Evolutionary conservation across 2,113 vertebrate species (phyloP).

Genomic region (Hirundichthys speculiger): DNA sequence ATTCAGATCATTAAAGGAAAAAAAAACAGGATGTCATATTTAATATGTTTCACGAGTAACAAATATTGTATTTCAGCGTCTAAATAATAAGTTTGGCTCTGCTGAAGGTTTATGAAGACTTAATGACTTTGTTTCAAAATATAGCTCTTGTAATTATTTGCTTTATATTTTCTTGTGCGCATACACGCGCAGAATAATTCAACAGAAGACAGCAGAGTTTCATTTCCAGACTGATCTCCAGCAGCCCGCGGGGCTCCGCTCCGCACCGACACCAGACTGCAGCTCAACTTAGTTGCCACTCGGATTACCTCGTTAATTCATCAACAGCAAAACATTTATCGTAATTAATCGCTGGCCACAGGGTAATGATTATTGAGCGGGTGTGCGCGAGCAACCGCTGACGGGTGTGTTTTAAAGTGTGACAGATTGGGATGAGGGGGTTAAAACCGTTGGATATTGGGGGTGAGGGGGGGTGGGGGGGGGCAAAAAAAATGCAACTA

Average conservation of each 20-base stretch:
- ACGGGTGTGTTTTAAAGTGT: constrained; percentile 79
- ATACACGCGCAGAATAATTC: neutral
- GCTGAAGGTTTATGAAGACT: neutral
- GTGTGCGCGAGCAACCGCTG: constrained; percentile 88
- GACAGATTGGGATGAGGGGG: constrained; percentile 90
- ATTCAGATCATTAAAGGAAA: constrained; percentile 20
- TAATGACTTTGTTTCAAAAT: neutral
- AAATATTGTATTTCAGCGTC: neutral
- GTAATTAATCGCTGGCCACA: constrained; percentile 91
- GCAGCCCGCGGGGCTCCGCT: constrained; percentile 11
- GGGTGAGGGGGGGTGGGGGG: too few species aligned
- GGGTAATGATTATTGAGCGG: constrained; percentile 92
- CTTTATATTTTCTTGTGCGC: neutral
- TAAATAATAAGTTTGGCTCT: neutral
- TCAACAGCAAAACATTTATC: constrained; percentile 92
- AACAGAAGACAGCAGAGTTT: neutral
- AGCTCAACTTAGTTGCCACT: constrained; percentile 88
- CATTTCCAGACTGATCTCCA: neutral
- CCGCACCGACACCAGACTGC: constrained; percentile 27
- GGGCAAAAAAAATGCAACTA: constrained; percentile 74
- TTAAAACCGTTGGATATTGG: constrained; percentile 86
- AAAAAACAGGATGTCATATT: constrained; percentile 33
- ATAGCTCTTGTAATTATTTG: neutral
- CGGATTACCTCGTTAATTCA: constrained; percentile 94
- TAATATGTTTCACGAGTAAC: neutral